Evolutionary conservation across 2,797 vertebrate genomes (phyloP), one percentile per base, ranked within the genome.

Genomic region (Phrynocephalus vlangalii): DNA sequence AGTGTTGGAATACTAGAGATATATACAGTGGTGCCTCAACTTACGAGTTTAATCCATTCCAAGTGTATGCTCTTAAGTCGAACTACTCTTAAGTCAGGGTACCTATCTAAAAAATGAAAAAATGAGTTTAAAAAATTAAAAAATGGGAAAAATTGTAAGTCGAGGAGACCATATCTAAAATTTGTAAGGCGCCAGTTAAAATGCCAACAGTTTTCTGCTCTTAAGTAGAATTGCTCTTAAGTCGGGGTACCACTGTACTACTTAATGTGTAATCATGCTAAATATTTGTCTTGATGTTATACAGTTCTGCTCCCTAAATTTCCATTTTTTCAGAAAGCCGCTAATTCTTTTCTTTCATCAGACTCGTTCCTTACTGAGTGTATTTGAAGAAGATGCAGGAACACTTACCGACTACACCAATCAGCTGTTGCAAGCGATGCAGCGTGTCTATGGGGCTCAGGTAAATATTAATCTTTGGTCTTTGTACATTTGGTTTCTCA

Each of bases 321-420:
- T 94, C 70, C 1, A 2, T 72, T 68, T 5, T 0, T 4, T 33
- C 9, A 91, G 44, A 89, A 33, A 91, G 24, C 6, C 0, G 0
- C 77, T 87, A 83, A 6, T 5, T 67, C 86, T 89, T 90, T 87
- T 87, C 72, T 95, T 91, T 79, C 81, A 1, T 87, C 79, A 99
- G 99, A 98, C 98, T 82, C 98, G 99, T 68, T 99, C 99, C 72
- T 94, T 99, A 95, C 98, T 99, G 91, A 99, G 99, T 52, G 99
- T 99, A 11, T 99, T 99, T 96, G 99, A 99, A 90, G 99, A 99
- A 94, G 99, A 99, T 98, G 97, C 98, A 0, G 98, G 97, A 84
- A 99, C 98, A 3, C 98, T 99, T 38, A 99, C 99, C 1, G 98
- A 99, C 44, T 99, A 99, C 90, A 98, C 98, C 92, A 99, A 99